Percentiles rank a stretch among this genome's conserved stretches.
phyloP scores from a whole-genome alignment of 2,113 vertebrate species.

The Brevimyrus niger region DNA sequence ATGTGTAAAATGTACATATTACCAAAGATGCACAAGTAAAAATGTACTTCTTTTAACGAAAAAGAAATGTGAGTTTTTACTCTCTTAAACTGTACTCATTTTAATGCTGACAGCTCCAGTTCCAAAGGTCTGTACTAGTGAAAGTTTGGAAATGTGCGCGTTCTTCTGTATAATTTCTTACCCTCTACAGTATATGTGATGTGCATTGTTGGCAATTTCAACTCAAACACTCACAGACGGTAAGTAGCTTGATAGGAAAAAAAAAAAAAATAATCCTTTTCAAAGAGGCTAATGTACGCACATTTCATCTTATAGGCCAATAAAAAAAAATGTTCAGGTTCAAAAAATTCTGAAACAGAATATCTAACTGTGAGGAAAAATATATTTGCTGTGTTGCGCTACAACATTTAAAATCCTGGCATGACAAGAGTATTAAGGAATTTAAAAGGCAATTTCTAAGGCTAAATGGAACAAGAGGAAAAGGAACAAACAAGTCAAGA shows the following conservation, averaged over 20 bases:
- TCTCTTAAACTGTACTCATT: background rate
- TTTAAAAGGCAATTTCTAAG: slow-evolving; percentile 11
- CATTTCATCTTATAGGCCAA: slow-evolving; percentile 2
- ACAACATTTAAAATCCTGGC: slow-evolving; percentile 14
- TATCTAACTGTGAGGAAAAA: background rate
- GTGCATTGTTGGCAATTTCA: background rate
- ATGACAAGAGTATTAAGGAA: slow-evolving; percentile 21
- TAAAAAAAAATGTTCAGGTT: background rate
- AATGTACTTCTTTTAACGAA: background rate
- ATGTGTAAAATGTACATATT: background rate
- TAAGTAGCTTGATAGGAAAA: background rate
- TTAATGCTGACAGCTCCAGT: background rate
- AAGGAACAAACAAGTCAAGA: background rate
- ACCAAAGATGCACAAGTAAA: background rate
- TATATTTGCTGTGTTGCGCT: background rate
- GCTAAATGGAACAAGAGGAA: background rate
- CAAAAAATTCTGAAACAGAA: slow-evolving; percentile 3
- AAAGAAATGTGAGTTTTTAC: background rate
- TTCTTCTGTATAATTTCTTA: background rate
- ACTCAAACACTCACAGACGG: background rate
- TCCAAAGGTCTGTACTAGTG: background rate
- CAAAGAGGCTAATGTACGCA: background rate
- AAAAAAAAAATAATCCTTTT: background rate
- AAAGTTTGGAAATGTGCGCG: background rate
- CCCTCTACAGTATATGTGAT: background rate